Base-by-base conservation (phyloP, 2,797 vertebrate species). In the Rhinoraja longicauda region DNA sequence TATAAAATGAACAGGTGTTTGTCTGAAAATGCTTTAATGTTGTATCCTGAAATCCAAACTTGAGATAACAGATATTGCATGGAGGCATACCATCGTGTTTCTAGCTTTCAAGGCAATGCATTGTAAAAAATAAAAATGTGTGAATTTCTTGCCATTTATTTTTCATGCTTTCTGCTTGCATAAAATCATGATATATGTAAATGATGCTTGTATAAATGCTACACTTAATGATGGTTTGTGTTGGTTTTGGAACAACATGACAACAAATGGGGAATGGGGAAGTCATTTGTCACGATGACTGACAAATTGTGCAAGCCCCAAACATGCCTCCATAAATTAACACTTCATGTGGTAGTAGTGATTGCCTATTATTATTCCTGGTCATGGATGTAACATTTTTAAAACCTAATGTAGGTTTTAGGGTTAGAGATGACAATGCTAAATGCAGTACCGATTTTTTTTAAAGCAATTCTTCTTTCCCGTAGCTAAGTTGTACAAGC, bases 1-100 rank as follows among this genome's bases (percentile, higher is more conserved):
- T 93, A n/a, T 1, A 93, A 94, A 94, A 8, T 9, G 93, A 94
- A 94, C 95, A 95, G 95, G 94, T 96, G 96, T 79, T 32, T 19
- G 0, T 0, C 77, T 93, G 26, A 36, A 92, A 92, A 29, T 8
- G 12, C 21, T 73, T 90, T 93, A 88, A 75, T 93, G 92, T 93
- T 36, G 93, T 77, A 64, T 39, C 72, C 0, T 53, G 70, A 70
- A 92, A 75, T 92, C 67, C 70, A 75, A 70, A 75, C 90, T 53
- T 39, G 24, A 92, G 90, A 53, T 29, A 75, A 92, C 70, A 91
- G 67, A 73, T 92, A 73, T 70, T 75, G 70, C 26, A 29, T n/a
- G 64, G 90, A 73, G 90, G 92, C 70, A 53, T 90, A 75, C 12
- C 21, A n/a, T 2, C 67, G 8, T 29, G 29, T 17, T 75, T 92